Base-by-base conservation (phyloP, 2,888 invertebrate genomes). In the Diaperis boleti region DNA sequence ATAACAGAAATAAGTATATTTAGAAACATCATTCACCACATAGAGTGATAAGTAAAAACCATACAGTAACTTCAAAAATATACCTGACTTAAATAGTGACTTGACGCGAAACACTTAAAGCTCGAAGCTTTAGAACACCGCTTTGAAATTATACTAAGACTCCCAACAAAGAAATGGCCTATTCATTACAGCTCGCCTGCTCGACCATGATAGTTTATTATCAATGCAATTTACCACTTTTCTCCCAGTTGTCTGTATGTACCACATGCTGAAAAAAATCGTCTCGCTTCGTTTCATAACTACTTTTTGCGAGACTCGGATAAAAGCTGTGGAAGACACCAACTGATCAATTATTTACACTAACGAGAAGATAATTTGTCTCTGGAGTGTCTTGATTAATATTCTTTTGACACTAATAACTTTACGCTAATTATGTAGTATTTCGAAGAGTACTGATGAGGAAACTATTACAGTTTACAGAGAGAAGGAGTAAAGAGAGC, bases 351-450 rank as follows among this genome's bases (percentile, higher is more conserved):
- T 49, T 49, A 49, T 42, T 42, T 42, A 14, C 20, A 18, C 41
- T 18, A 45, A 26, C 26, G 8, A 26, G 45, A 7, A 18, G 45
- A 45, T 39, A 52, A 39, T 41, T 52, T 50, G 49, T 50, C 35
- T 35, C 10, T 11, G 7, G 22, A 26, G 20, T 7, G 29, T 10
- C 11, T 50, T 50, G 35, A 50, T 50, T 50, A 50, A 50, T 50
- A 50, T 50, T 50, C 49, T 50, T 50, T 35, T 39, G 52, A 52
- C 52, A 41, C 39, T 52, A 52, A 52, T 52, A 20, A 52, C 26
- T 41, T 39, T 39, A 20, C 37, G 52, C 26, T 52, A 39, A 52
- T 52, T 52, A 52, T 20, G 41, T 5, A n/a, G 33, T 49, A 49
- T 49, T 44, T 49, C 2, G 45, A 45, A 45, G 15, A 49, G 10